Base-by-base conservation (phyloP, 2,888 invertebrate species). In the Heliconius hortense region DNA sequence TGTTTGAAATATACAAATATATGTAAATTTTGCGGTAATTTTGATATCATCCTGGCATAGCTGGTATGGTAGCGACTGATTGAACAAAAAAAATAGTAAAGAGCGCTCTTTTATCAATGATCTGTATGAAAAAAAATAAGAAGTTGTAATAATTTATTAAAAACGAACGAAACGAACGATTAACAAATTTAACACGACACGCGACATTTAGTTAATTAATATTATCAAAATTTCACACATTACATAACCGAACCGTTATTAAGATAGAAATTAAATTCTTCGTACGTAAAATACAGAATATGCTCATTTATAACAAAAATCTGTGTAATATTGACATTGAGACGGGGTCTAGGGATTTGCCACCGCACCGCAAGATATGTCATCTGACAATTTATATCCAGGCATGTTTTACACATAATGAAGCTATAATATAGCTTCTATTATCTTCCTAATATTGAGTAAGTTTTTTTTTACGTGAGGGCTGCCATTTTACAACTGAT, bases 321-420 rank as follows among this genome's bases (percentile, higher is more conserved):
- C 76, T 70, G 73, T 75, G 74, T 76, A 76, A 78, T 79, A 78
- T 80, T 80, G 72, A 75, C 78, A 43, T 39, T 48, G 75, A 75
- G 75, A 76, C 71, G 72, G 63, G 73, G 76, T 73, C 56, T 53
- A n/a, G 74, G 71, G 67, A 73, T 72, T 75, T 68, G 59, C 53
- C 67, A 72, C 74, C 70, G 72, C 67, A 85, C 84, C 83, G 86
- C 82, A 82, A 84, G 86, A 88, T 87, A 89, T 84, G 85, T 86
- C 87, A 88, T 89, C 89, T 89, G 89, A 87, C 86, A 86, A 85
- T 86, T 85, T 86, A 87, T 87, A 88, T 88, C 88, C 87, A 85
- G 83, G 76, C 77, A 78, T 74, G 59, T 43, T 59, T 35, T 43
- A 24, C 60, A 71, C 21, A 15, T 56, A 53, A 56, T 13, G 7